Evolutionary conservation across 2,888 invertebrate species (phyloP).

Genomic region (Exocentrus adspersus): DNA sequence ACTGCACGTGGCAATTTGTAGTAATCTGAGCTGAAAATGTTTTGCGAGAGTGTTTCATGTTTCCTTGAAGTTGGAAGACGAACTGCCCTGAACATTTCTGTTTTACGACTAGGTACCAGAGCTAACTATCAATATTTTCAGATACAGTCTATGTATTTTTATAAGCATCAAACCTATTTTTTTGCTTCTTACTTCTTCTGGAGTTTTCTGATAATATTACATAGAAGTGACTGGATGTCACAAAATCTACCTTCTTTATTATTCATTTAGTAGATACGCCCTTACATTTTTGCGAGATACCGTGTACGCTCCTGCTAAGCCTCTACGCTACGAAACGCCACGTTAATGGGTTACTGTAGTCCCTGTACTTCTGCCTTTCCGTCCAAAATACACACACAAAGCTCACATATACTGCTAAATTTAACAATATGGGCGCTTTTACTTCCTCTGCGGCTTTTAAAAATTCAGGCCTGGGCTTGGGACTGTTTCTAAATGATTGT

Average conservation of each 20-base stretch:
- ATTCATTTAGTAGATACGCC: neutral
- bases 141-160: too few species aligned
- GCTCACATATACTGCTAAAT: slow-evolving; percentile 21
- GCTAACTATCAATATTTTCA: too few species aligned
- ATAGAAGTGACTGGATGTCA: neutral
- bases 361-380: slow-evolving; percentile 15
- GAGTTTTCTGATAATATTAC: too few species aligned
- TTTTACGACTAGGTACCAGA: too few species aligned
- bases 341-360: slow-evolving; percentile 14
- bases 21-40: neutral
- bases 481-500: slow-evolving; percentile 19
- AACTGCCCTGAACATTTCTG: neutral
- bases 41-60: neutral
- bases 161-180: too few species aligned
- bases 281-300: neutral
- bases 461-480: slow-evolving; percentile 9
- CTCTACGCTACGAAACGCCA: neutral
- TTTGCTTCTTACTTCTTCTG: too few species aligned
- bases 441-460: slow-evolving; percentile 9
- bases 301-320: neutral
- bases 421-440: slow-evolving; percentile 24
- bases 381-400: slow-evolving; percentile 1
- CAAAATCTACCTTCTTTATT: neutral
- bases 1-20: neutral
- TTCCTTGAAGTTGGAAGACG: neutral